Evolutionary conservation across 2,113 vertebrate genomes (phyloP), one percentile per base, ranked within the genome.

Genomic region (Dascyllus trimaculatus): DNA sequence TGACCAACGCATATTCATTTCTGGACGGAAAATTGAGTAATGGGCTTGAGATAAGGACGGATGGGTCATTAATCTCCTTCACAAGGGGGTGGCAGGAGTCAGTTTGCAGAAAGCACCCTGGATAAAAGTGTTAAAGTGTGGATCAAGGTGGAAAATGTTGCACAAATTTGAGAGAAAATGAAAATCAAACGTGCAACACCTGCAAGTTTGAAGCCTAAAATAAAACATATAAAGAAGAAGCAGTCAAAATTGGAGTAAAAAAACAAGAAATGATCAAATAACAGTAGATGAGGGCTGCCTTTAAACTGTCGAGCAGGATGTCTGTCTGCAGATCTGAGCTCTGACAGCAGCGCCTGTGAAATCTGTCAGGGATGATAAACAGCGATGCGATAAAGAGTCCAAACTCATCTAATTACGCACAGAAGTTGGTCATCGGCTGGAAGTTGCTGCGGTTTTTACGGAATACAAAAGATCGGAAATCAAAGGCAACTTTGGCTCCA

Each of bases 401-500:
- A 54, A 68, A 64, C 66, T 35, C 0, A 9, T 54, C 32, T 11
- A 1, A 51, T 46, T 46, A 8, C 48, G 0, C 11, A 0, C 46
- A 4, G 1, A 68, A 81, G 63, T 79, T 79, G 32, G 18, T 7
- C 2, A 11, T 22, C 66, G 3, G 17, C 4, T 3, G 15, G 22
- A 77, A 84, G 74, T 81, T 85, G 60, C 14, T 21, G 26, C 4
- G 24, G 18, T 17, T 78, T 11, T 5, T n/a, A n/a, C 17, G 3
- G 2, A 3, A 2, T 15, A 26, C 35, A 21, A 21, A 8, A 22
- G 46, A 68, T 17, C 58, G 60, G 51, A 8, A n/a, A 76, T 82
- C 38, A 78, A 58, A 79, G 26, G 35, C 71, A 91, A 93, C 83
- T 92, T 93, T 89, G 3, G n/a, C 38, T 19, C 8, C 61, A 38